phyloP scores from a whole-genome alignment of 2,113 vertebrate species.

The Smithornis capensis region DNA sequence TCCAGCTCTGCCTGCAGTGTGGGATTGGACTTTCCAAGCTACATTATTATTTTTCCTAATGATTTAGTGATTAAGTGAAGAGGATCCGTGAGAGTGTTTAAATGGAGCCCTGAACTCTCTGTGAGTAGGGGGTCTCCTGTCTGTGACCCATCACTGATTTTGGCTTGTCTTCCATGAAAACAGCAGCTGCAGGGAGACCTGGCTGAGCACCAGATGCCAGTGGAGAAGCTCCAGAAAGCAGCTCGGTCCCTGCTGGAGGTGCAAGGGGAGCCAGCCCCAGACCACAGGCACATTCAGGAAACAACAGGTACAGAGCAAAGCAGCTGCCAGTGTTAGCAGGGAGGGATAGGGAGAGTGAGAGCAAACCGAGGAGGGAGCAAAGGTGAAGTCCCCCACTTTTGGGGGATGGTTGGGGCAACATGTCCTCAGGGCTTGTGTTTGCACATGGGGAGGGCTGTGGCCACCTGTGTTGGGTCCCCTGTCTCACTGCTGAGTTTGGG shows the following conservation, averaged over 20 bases:
- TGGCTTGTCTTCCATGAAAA: background rate
- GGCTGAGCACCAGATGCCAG: constrained; percentile 88
- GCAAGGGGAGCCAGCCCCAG: constrained; percentile 82
- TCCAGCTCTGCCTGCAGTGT: background rate
- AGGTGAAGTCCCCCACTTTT: background rate
- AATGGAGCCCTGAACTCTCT: background rate
- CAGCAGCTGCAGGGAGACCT: constrained; percentile 90
- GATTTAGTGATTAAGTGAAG: background rate
- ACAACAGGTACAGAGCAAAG: constrained; percentile 79
- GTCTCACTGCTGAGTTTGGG: background rate
- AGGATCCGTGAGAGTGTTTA: background rate
- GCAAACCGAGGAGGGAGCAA: background rate
- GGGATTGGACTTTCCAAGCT: background rate
- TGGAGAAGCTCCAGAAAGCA: constrained; percentile 92
- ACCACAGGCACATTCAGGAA: constrained; percentile 76
- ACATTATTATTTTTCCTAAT: rapidly evolving
- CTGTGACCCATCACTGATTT: background rate
- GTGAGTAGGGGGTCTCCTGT: rapidly evolving
- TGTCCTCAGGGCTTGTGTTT: background rate
- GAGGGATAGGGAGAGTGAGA: background rate
- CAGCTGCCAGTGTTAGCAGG: background rate
- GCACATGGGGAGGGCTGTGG: rapidly evolving
- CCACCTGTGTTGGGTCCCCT: rapidly evolving
- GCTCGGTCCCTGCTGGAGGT: constrained; percentile 81
- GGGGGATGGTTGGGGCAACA: rapidly evolving